Evolutionary conservation across 2,888 invertebrate genomes (phyloP), one percentile per base, ranked within the genome.

Genomic region (Ectropis crepuscularia): DNA sequence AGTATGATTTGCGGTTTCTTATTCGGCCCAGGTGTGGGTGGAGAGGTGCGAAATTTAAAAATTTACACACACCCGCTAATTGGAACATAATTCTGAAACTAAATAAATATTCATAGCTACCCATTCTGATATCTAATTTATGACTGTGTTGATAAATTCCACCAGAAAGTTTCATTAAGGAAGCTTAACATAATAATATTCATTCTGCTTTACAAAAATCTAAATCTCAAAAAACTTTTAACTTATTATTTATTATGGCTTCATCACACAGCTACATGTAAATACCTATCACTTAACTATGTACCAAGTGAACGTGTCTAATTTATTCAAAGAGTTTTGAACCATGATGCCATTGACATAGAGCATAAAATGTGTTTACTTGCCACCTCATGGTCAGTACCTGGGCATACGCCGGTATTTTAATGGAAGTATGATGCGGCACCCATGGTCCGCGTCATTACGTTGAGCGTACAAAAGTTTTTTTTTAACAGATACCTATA

Each of bases 381-480:
- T 28, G 16, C 16, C 6, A 28, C 45, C 54, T 53, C 45, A 45
- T 37, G 42, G 49, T 6, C 28, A 57, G 48, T 54, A 45, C 51
- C 57, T 48, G 51, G 45, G 57, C 43, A 53, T 53, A 54, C 49
- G 71, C 71, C 73, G 82, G 84, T 72, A 87, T 88, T 83, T 86
- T 86, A 87, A 88, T 88, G 85, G 79, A 78, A 82, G 75, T 82
- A 82, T 86, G 85, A 86, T 84, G 85, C 75, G 78, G 79, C 81
- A 80, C 79, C 78, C 79, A 74, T 74, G 71, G 72, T 68, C 74
- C 71, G 73, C 76, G 74, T 80, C 80, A 80, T 81, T 82, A 81
- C 74, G 68, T 71, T 70, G 66, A 68, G 58, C 60, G 64, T 57
- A 68, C 68, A 69, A 61, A 57, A 47, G 57, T 69, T 70, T 66